Conservation (phyloP, 2,888 invertebrate species). For the Deilephila elpenor region DNA sequence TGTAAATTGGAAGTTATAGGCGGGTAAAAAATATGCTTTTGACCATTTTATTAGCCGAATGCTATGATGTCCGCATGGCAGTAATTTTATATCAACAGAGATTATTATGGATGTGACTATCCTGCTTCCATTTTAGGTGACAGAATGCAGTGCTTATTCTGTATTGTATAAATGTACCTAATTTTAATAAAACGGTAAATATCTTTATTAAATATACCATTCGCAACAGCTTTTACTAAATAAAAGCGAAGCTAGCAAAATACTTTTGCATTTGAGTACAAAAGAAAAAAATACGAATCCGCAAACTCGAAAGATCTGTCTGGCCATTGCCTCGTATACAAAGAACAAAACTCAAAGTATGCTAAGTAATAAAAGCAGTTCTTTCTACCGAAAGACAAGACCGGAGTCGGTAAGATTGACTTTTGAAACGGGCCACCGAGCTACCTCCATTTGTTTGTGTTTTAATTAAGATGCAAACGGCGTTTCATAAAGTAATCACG, state of each 20-base stretch:
- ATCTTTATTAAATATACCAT: neutral
- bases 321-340: neutral
- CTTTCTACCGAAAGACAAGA: constrained; percentile 9
- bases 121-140: too few species aligned
- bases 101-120: too few species aligned
- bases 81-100: too few species aligned
- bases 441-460: constrained; percentile 5
- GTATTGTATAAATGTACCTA: neutral
- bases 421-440: constrained; percentile 9
- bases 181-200: neutral
- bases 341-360: neutral
- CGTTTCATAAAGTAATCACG: constrained; percentile 10
- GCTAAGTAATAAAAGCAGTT: constrained; percentile 7
- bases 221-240: neutral
- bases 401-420: constrained; percentile 16
- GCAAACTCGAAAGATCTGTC: neutral
- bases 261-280: neutral
- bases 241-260: neutral
- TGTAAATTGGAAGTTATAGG: too few species aligned
- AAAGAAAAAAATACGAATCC: neutral
- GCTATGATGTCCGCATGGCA: too few species aligned
- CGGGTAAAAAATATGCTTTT: too few species aligned
- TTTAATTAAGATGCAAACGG: constrained; percentile 20
- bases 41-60: too few species aligned
- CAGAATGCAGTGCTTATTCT: too few species aligned